Base-by-base conservation (phyloP, 1,140 invertebrate genomes). In the Aphelinus atriplicis region DNA sequence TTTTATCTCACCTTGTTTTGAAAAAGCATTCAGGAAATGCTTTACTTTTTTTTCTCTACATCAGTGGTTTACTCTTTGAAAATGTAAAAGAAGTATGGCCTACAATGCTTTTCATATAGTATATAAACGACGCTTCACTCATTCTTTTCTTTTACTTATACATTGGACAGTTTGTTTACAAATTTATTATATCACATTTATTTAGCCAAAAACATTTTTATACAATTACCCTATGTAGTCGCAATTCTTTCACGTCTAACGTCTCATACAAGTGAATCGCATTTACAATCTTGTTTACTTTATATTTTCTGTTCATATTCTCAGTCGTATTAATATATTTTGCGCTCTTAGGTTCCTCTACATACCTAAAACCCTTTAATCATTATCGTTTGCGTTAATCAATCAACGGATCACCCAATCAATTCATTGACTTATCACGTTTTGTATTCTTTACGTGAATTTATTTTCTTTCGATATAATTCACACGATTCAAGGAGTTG, bases 171-270 rank as follows among this genome's bases (percentile, higher is more conserved):
- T 63, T 77, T 76, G 76, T 80, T 82, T 83, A 81, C 80, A 83
- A 83, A 83, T 78, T 81, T 77, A 80, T 81, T 75, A 79, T 83
- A 80, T 83, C 81, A 83, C 80, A 83, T 81, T 81, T 83, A 83
- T 83, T 83, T 81, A 81, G 78, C 80, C 80, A 81, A 80, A 82
- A 80, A 80, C n/a, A 26, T 79, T 80, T 81, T 79, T 83, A 80
- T 83, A 83, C 80, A 83, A 79, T 81, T 81, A 81, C 77, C 80
- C 79, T 83, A 83, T 65, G 47, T 64, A 69, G 51, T 78, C 60
- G 73, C 68, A 75, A 78, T 78, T 69, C 45, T 75, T 76, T 78
- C 70, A 73, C 67, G 66, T 76, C 75, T 51, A 75, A 73, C 77
- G 64, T 65, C 61, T 75, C 61, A 73, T 62, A 74, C 68, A 74